A percentile compares a stretch with the other conserved stretches of the same genome.
These are phyloP conservation scores for Calyptommatus sinebrachiatus DNA, from an alignment of 2,113 vertebrate species.

Conservation along the genomic window DNA sequence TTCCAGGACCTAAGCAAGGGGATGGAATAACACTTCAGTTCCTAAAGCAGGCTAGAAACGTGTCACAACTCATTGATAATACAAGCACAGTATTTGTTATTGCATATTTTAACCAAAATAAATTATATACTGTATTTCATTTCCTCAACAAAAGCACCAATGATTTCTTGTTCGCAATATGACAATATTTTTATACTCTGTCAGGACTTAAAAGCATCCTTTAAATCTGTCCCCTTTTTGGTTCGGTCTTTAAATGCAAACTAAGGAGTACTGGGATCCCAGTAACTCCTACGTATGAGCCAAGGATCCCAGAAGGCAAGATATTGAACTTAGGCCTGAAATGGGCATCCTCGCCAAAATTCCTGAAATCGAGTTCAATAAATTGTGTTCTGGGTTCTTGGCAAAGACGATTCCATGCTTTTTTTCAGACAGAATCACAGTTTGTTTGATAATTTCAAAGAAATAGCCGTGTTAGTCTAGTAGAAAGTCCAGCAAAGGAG, in stretches of 20 bases:
- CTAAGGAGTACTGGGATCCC: neutral
- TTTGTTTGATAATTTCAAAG: too few species aligned
- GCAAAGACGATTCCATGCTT: neutral
- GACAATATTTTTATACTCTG: neutral
- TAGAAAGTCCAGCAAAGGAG: too few species aligned
- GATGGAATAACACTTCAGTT: neutral
- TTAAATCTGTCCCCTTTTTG: neutral
- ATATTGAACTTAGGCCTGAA: too few species aligned
- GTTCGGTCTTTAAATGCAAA: neutral
- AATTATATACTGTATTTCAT: neutral
- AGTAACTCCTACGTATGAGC: too few species aligned
- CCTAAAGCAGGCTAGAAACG: neutral
- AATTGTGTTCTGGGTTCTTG: too few species aligned
- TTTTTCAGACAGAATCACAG: neutral
- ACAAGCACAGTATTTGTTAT: neutral
- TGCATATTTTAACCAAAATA: neutral
- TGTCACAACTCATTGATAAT: neutral
- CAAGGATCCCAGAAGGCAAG: too few species aligned
- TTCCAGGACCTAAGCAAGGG: slow-evolving; percentile 72
- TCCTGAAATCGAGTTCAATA: too few species aligned
- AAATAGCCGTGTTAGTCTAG: too few species aligned
- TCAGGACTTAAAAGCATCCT: neutral
- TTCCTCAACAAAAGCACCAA: neutral
- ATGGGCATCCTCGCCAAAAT: too few species aligned
- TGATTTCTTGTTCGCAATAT: neutral